Conservation (phyloP, 2,797 vertebrate genomes). For the Hydrolagus colliei region DNA sequence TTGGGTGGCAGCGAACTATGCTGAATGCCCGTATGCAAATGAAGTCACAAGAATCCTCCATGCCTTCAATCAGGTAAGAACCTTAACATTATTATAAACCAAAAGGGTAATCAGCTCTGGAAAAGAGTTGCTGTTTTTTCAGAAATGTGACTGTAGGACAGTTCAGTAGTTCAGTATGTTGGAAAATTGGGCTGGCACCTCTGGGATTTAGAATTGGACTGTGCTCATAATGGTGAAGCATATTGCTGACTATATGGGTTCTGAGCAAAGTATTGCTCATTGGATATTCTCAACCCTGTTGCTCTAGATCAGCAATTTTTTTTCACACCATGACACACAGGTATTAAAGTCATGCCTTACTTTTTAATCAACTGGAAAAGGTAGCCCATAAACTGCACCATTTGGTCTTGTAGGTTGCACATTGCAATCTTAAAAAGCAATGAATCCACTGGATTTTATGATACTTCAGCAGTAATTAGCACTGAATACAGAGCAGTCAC, state of each 20-base stretch:
- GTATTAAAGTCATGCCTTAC: too few species aligned
- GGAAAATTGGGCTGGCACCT: neutral
- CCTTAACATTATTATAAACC: neutral
- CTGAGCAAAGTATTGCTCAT: neutral
- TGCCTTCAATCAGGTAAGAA: slow-evolving; percentile 72
- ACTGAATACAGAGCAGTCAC: neutral
- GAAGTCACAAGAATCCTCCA: slow-evolving; percentile 76
- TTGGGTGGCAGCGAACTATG: slow-evolving; percentile 79
- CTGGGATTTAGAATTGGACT: neutral
- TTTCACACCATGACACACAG: neutral
- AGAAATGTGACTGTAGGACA: neutral
- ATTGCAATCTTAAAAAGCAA: neutral
- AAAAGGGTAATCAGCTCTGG: neutral
- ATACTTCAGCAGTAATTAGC: neutral
- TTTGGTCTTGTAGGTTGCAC: too few species aligned
- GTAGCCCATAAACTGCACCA: too few species aligned
- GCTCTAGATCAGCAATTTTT: neutral
- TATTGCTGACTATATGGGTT: neutral
- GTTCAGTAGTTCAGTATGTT: neutral
- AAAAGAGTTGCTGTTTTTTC: neutral
- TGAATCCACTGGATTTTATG: neutral
- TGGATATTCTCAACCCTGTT: neutral
- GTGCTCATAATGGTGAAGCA: neutral
- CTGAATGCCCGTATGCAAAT: slow-evolving; percentile 73
- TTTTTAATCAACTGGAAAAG: neutral